Evolutionary conservation across 2,797 vertebrate genomes (phyloP), one percentile per base, ranked within the genome.

Genomic region (Argentina silus): DNA sequence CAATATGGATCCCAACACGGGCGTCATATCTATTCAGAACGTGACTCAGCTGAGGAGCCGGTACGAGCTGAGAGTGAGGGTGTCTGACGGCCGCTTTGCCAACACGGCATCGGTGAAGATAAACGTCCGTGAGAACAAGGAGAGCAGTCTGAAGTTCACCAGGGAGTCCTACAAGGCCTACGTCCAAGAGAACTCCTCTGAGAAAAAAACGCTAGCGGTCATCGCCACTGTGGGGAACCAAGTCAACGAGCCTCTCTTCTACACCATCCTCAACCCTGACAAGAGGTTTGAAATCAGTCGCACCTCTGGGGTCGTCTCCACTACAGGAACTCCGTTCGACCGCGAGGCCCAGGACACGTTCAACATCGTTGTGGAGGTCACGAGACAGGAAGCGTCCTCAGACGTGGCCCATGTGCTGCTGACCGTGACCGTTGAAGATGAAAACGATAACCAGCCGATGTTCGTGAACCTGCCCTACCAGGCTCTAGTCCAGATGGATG

Each of bases 381-480:
- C 92, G 0, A 93, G 84, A 80, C 95, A 97, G 76, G 93, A 94
- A 57, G 91, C 89, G 69, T 91, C 95, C 10, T 92, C 94, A 0
- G 91, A 95, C 0, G 86, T 91, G 65, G 94, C 96, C 76, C 97
- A 98, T 1, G 82, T 98, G 64, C 85, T 98, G 0, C 94, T 98
- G 48, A 96, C 93, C 63, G 93, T 99, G 81, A 90, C 78, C 0
- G 84, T 99, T 0, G 95, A 97, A 80, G 98, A 99, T 59, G 83
- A 92, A 63, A 99, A 99, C 57, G 98, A 99, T 88, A 98, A 98
- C 0, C 86, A 88, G 6, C 98, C 98, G 0, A 91, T 96, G 90
- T 99, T 99, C 81, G 92, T 99, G 74, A 96, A 95, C 87, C 94
- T 99, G 80, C 98, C 98, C 0, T 99, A 99, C 89, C 96, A 98